A percentile compares a stretch with the other conserved stretches of the same genome.
These are phyloP conservation scores for Brachycybe producta DNA, from an alignment of 2,888 invertebrate genomes.

Conservation along the genomic window DNA sequence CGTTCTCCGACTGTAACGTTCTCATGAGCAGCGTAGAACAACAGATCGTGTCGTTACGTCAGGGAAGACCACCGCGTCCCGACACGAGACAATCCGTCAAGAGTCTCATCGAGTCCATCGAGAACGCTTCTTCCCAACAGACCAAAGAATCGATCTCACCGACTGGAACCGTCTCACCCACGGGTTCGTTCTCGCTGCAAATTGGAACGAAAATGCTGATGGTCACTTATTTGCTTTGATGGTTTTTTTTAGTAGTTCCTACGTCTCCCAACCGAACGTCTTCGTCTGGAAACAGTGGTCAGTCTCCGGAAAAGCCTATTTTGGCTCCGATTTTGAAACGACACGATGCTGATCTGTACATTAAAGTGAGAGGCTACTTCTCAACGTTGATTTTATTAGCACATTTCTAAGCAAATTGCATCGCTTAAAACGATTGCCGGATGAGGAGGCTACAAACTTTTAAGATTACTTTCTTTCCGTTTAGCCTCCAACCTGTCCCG, in stretches of 20 bases:
- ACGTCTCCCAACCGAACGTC: conserved; percentile 32
- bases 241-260: neutral
- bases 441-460: neutral
- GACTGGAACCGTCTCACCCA: too few relatives aligned
- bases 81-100: conserved; percentile 61
- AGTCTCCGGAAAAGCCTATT: conserved; percentile 36
- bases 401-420: neutral
- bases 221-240: too few relatives aligned
- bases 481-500: conserved; percentile 15
- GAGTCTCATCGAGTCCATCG: conserved; percentile 79
- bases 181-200: too few relatives aligned
- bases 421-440: neutral
- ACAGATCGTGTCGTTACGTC: conserved; percentile 38
- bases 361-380: conserved; percentile 17
- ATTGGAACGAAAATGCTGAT: too few relatives aligned
- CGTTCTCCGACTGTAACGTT: neutral
- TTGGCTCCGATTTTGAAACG: conserved; percentile 16
- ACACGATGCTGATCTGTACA: conserved; percentile 21
- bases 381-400: neutral
- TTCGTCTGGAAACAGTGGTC: conserved; percentile 48
- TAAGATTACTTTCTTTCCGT: neutral
- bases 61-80: neutral
- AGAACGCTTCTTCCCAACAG: conserved; percentile 54
- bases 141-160: conserved; percentile 20
- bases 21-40: conserved; percentile 42